Conservation (phyloP, 2,113 vertebrate species). For the Microcebus tavaratra region DNA sequence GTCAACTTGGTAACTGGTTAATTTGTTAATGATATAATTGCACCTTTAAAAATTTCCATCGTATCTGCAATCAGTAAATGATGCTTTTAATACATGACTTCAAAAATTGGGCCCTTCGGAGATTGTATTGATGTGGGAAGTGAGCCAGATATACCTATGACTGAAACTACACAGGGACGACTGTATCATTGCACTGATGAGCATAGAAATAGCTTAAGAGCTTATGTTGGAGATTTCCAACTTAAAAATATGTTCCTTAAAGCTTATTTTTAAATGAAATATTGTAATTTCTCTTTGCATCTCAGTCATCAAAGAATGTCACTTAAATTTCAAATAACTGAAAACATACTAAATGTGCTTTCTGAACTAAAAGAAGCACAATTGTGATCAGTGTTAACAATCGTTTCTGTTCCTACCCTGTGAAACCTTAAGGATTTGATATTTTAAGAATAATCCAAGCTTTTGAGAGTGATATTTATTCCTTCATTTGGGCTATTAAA, state of each 20-base stretch:
- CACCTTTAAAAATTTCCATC: conserved; percentile 74
- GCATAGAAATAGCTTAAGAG: conserved; percentile 40
- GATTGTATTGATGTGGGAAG: conserved; percentile 70
- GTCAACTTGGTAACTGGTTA: conserved; percentile 77
- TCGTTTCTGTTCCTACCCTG: neutral
- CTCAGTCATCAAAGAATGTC: neutral
- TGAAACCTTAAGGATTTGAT: neutral
- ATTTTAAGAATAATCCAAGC: neutral
- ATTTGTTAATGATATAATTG: conserved; percentile 84
- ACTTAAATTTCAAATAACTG: neutral
- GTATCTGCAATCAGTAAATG: conserved; percentile 73
- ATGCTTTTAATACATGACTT: conserved; percentile 73
- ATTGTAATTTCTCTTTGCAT: neutral
- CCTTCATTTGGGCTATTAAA: neutral
- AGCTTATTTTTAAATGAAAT: conserved; percentile 3
- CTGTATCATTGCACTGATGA: neutral
- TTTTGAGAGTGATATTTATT: neutral
- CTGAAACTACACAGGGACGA: neutral
- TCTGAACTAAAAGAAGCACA: neutral
- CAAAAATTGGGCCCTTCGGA: conserved; percentile 69
- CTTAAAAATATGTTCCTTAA: neutral
- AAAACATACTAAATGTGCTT: neutral
- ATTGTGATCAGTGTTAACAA: neutral
- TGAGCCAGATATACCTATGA: conserved; percentile 47
- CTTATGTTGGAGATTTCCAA: neutral